Conservation (phyloP, 2,888 invertebrate species). For the Lampropteryx suffumata region DNA sequence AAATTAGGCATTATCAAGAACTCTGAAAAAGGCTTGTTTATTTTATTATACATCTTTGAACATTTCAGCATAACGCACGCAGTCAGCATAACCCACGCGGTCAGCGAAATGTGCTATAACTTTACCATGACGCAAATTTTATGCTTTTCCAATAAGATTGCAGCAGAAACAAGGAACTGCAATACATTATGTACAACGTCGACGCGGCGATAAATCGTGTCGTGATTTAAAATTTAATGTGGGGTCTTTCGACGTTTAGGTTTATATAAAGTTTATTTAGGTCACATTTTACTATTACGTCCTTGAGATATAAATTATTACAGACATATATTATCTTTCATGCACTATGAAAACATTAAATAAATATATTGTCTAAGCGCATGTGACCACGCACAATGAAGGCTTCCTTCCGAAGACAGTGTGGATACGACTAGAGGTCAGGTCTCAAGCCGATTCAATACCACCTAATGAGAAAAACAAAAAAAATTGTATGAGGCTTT, state of each 20-base stretch:
- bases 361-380: no score
- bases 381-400: no score
- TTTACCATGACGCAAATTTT: conserved; percentile 36
- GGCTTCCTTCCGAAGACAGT: no score
- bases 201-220: conserved; percentile 43
- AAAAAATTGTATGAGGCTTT: no score
- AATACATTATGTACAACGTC: conserved; percentile 40
- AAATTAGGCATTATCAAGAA: not conserved
- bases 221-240: conserved; percentile 52
- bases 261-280: conserved; percentile 32
- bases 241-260: conserved; percentile 37
- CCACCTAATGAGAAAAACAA: no score
- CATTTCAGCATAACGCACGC: conserved; percentile 17
- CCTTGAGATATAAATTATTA: no score
- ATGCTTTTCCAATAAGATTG: conserved; percentile 42
- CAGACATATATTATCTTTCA: no score
- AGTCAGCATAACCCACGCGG: conserved; percentile 7
- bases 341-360: no score
- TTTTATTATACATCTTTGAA: no score
- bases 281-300: not conserved
- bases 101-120: conserved; percentile 32
- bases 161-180: conserved; percentile 44
- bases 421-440: no score
- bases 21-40: no score
- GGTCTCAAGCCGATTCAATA: no score